phyloP scores from a whole-genome alignment of 2,888 invertebrate genomes.

The Cyclophora albipunctata region DNA sequence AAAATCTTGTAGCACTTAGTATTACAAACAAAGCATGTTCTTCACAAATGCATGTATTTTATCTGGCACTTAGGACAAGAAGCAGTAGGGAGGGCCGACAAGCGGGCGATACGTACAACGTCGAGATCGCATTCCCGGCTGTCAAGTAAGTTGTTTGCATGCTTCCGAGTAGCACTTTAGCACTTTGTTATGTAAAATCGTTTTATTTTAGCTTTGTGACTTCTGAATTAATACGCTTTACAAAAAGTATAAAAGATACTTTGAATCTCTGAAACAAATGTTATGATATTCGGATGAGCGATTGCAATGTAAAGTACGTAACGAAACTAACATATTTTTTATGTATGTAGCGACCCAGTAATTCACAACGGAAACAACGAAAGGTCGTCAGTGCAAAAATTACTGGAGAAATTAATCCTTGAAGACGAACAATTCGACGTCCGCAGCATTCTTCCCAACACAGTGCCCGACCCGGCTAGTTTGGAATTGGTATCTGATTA shows the following conservation, averaged over 20 bases:
- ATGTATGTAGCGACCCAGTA: slow-evolving; percentile 85
- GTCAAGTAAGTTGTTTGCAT: slow-evolving; percentile 84
- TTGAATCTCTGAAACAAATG: neutral
- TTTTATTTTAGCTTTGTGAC: slow-evolving; percentile 12
- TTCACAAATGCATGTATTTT: slow-evolving; percentile 69
- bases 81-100: slow-evolving; percentile 87
- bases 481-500: slow-evolving; percentile 91
- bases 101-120: slow-evolving; percentile 91
- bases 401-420: slow-evolving; percentile 91
- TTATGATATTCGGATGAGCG: neutral
- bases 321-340: no score
- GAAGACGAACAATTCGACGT: slow-evolving; percentile 97
- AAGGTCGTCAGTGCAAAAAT: slow-evolving; percentile 85
- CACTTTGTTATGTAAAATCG: slow-evolving; percentile 22
- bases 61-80: slow-evolving; percentile 79
- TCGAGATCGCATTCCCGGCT: slow-evolving; percentile 94
- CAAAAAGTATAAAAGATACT: neutral
- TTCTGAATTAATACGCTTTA: slow-evolving; percentile 11
- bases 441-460: slow-evolving; percentile 93
- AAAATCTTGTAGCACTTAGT: slow-evolving; percentile 26
- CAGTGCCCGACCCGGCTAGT: slow-evolving; percentile 94
- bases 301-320: no score
- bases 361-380: slow-evolving; percentile 90
- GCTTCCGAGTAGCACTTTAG: slow-evolving; percentile 33
- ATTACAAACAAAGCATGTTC: slow-evolving; percentile 48